Percentiles rank a stretch among this genome's conserved stretches.
These are phyloP conservation scores for Hydraecia micacea DNA, from an alignment of 2,888 invertebrate species.

Conservation along the genomic window DNA sequence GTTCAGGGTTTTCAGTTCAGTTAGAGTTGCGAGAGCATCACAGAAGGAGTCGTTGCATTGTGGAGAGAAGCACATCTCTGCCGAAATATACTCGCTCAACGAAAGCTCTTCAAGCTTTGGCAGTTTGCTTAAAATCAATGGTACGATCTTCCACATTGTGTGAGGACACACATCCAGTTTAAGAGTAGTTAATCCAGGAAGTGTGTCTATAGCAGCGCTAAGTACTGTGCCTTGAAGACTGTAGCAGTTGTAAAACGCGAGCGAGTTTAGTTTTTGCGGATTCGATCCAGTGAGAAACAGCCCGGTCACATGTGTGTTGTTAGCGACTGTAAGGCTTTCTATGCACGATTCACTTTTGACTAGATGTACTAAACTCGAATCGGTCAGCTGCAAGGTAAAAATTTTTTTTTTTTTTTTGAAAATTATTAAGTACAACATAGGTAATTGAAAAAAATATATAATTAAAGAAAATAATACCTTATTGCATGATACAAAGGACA, in stretches of 20 bases:
- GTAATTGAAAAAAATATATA: not conserved
- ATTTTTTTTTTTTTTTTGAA: not conserved
- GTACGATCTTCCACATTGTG: constrained; percentile 84
- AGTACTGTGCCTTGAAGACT: constrained; percentile 84
- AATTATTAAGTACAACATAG: not conserved
- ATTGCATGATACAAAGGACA: constrained; percentile 87
- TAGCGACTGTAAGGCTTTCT: constrained; percentile 80
- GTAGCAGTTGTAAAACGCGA: constrained; percentile 86
- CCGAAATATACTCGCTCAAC: constrained; percentile 80
- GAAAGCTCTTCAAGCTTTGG: constrained; percentile 82
- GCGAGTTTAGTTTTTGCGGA: constrained; percentile 75
- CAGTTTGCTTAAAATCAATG: constrained; percentile 79
- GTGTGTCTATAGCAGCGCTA: constrained; percentile 77
- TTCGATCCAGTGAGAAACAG: constrained; percentile 81
- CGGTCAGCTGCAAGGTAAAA: constrained; percentile 80
- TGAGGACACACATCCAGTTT: constrained; percentile 82
- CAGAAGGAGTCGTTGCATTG: constrained; percentile 79
- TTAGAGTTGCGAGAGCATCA: constrained; percentile 80
- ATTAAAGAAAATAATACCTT: constrained; percentile 75
- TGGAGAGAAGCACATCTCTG: constrained; percentile 69
- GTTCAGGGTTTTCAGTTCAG: constrained; percentile 84
- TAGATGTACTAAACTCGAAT: constrained; percentile 83
- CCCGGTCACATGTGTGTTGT: constrained; percentile 85
- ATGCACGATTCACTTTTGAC: constrained; percentile 81
- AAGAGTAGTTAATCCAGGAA: constrained; percentile 78